Conservation (phyloP, 2,113 vertebrate species). For the Macrotus californicus region DNA sequence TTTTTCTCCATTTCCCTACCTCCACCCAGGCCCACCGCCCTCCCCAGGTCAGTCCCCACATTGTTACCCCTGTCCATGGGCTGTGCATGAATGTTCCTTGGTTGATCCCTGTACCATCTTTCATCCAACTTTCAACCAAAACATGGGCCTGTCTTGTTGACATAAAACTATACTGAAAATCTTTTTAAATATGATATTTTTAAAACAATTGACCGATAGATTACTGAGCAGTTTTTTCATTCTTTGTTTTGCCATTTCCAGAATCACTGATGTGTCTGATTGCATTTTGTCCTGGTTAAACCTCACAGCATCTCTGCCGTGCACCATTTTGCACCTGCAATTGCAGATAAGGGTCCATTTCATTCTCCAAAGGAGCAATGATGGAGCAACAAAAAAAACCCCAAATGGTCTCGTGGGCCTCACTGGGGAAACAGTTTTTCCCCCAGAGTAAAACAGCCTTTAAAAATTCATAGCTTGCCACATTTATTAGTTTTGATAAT, state of each 20-base stretch:
- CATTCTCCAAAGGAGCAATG: conserved; percentile 5
- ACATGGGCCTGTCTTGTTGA: not conserved
- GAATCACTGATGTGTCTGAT: not conserved
- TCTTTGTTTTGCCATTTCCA: not conserved
- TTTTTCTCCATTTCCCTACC: no score
- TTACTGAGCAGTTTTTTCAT: not conserved
- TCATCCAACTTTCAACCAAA: not conserved
- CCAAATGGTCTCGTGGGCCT: not conserved
- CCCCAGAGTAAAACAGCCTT: not conserved
- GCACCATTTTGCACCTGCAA: not conserved
- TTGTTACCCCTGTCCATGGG: no score
- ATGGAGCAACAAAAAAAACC: not conserved
- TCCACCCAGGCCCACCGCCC: no score
- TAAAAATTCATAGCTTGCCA: not conserved
- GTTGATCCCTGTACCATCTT: no score
- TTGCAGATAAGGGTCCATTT: not conserved
- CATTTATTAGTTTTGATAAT: not conserved
- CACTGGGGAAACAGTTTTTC: not conserved
- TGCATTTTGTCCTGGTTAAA: not conserved
- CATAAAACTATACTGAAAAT: not conserved
- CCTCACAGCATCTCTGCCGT: not conserved
- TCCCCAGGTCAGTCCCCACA: no score
- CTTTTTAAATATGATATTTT: not conserved
- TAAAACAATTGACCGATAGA: not conserved
- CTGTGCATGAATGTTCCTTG: no score